These are phyloP conservation scores for Calliscelio sp. DNA, from an alignment of 2,888 invertebrate genomes.

Conservation along the genomic window DNA sequence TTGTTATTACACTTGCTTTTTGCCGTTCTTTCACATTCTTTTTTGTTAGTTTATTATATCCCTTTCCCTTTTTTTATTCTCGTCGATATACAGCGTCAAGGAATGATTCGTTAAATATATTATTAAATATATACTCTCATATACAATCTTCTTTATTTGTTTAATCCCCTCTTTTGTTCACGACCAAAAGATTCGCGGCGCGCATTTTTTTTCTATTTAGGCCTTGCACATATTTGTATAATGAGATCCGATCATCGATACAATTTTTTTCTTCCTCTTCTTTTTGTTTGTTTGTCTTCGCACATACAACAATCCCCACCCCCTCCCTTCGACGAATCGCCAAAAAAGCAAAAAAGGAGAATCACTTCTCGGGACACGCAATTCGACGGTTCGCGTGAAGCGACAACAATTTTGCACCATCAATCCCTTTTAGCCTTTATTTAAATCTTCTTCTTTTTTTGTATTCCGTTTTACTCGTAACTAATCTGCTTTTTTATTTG, in stretches of 20 bases:
- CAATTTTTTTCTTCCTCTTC: neutral
- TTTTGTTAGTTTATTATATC: conserved; percentile 12
- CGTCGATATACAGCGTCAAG: conserved; percentile 84
- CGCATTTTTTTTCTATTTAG: conserved; percentile 79
- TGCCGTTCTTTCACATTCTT: no score
- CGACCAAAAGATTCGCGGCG: conserved; percentile 76
- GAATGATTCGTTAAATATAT: conserved; percentile 85
- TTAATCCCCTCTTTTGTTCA: conserved; percentile 63
- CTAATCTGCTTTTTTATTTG: neutral
- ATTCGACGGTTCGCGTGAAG: conserved; percentile 44
- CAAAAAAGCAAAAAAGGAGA: conserved; percentile 48
- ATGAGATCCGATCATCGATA: conserved; percentile 79
- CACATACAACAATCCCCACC: no score
- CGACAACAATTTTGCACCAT: conserved; percentile 65
- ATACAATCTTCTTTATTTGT: conserved; percentile 20
- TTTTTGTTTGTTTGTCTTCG: no score
- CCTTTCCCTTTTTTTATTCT: conserved; percentile 43
- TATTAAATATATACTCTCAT: conserved; percentile 74
- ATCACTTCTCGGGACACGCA: conserved; percentile 29
- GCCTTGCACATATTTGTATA: conserved; percentile 82
- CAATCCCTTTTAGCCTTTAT: conserved; percentile 63
- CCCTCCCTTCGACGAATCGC: conserved; percentile 43
- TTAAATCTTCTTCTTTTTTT: neutral
- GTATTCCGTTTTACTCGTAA: conserved; percentile 15
- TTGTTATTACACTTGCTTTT: conserved; percentile 38